Evolutionary conservation across 1,140 invertebrate genomes (phyloP), one percentile per base, ranked within the genome.

Genomic region (Tyrophagus putrescentiae): DNA sequence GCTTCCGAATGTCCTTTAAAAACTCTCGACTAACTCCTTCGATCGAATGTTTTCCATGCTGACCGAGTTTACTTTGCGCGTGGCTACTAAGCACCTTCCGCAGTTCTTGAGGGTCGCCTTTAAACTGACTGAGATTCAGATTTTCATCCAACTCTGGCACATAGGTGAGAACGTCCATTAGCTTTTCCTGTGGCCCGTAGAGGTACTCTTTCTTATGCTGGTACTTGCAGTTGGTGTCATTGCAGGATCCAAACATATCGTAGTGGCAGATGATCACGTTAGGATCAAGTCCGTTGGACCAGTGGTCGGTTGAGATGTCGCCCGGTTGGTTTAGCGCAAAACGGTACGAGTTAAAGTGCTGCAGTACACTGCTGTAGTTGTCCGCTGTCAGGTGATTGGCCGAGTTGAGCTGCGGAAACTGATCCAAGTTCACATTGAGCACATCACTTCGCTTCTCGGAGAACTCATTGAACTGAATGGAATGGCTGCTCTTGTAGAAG

Each of bases 291-390:
- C 16, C 39, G 50, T 59, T 59, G n/a, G 57, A 42, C 57, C 57
- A 59, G n/a, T 21, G 33, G 36, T 59, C 57, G 9, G 39, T 13
- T 4, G 13, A 32, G n/a, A 59, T 59, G 39, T 59, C 27, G 1
- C 4, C 3, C 3, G 21, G 9, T 3, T 13, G 48, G 34, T 56
- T 27, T 25, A 21, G n/a, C n/a, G 39, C 39, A 44, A 59, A 45
- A 16, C 57, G 36, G 25, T 59, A 59, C n/a, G 57, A 59, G 50
- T 59, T 41, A n/a, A 59, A 44, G 50, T 59, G 57, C 9, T n/a
- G 29, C n/a, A 59, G 57, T n/a, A 59, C 57, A 59, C 57, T 59
- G 29, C 13, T 59, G 33, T 44, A 21, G 39, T 5, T 59, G 7
- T 4, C 7, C n/a, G 39, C 18, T 25, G 18, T 28, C 29, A 48